Conservation (phyloP, 2,797 vertebrate species). For the Melanotaenia trifasciata region DNA sequence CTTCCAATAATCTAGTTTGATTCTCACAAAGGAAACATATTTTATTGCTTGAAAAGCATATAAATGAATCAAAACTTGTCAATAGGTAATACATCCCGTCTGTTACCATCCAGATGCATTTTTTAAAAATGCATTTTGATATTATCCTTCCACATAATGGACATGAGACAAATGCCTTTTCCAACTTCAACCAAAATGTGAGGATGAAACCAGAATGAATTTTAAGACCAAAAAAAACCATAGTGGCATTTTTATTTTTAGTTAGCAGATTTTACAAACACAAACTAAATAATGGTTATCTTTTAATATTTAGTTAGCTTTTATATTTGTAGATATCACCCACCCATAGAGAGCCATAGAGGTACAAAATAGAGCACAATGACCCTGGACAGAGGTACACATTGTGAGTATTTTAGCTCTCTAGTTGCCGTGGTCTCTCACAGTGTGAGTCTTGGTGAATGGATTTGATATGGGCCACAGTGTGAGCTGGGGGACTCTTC, state of each 20-base stretch:
- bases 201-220: no score
- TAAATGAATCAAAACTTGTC: not conserved
- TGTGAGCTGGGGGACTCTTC: constrained; percentile 78
- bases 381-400: constrained; percentile 35
- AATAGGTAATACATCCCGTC: not conserved
- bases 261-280: not conserved
- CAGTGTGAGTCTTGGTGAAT: constrained; percentile 68
- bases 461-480: constrained; percentile 79
- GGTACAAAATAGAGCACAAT: constrained; percentile 44
- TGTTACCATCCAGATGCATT: not conserved
- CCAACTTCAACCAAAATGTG: not conserved
- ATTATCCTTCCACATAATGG: not conserved
- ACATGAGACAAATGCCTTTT: not conserved
- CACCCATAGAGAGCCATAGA: constrained; percentile 24
- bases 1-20: not conserved
- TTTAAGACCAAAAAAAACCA: no score
- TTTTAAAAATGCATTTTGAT: not conserved
- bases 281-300: not conserved
- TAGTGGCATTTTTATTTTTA: no score
- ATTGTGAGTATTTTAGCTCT: constrained; percentile 48
- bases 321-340: constrained; percentile 5
- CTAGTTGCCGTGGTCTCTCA: constrained; percentile 57
- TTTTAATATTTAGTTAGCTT: constrained; percentile 1
- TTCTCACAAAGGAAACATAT: not conserved
- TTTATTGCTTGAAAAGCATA: not conserved